Evolutionary conservation across 2,888 invertebrate genomes (phyloP).

Genomic region (Temnothorax unifasciatus): DNA sequence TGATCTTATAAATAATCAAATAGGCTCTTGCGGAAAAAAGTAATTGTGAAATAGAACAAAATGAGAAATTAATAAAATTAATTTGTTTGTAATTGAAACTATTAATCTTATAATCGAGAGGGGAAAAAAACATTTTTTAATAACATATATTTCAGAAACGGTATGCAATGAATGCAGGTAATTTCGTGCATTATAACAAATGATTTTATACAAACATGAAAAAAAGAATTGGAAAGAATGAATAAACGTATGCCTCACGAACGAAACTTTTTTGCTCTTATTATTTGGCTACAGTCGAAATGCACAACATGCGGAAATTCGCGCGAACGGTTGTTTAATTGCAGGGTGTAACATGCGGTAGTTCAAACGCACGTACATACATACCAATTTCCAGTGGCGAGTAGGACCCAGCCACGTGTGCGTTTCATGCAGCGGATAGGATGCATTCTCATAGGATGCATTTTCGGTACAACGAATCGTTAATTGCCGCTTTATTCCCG

Average conservation of each 20-base stretch:
- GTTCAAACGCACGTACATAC: conserved; percentile 6
- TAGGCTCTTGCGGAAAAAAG: neutral
- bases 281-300: conserved; percentile 11
- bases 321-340: conserved; percentile 42
- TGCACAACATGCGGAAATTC: conserved; percentile 34
- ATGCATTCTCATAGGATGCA: conserved; percentile 31
- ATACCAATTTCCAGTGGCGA: conserved; percentile 39
- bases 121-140: neutral
- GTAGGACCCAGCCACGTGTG: conserved; percentile 33
- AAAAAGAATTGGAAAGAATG: neutral
- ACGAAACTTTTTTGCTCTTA: conserved; percentile 5
- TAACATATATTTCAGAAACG: neutral
- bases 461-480: conserved; percentile 61
- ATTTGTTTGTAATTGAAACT: neutral
- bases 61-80: neutral
- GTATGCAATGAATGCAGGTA: neutral
- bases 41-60: neutral
- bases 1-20: neutral
- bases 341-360: conserved; percentile 23
- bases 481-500: conserved; percentile 70
- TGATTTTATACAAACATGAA: neutral
- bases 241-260: neutral
- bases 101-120: neutral
- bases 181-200: neutral
- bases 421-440: conserved; percentile 35